Conservation (phyloP, 2,113 vertebrate species). For the Danionella cerebrum region DNA sequence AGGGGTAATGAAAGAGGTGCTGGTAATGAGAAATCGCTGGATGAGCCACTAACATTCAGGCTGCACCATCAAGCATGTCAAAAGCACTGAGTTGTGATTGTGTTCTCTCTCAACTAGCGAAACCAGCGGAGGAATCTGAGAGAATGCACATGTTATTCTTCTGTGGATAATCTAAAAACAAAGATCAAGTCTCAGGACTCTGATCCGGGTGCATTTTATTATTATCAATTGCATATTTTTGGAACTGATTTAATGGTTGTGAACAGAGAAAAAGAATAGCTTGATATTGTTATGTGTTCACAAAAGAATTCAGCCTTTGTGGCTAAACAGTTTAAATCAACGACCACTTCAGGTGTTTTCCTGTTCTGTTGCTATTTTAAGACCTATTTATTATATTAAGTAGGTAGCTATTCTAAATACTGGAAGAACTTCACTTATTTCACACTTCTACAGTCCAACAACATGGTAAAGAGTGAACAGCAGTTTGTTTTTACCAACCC, state of each 20-base stretch:
- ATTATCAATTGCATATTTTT: slow-evolving; percentile 6
- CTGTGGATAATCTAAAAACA: slow-evolving; percentile 1
- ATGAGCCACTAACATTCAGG: slow-evolving; percentile 25
- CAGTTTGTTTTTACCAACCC: too few relatives aligned
- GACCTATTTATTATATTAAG: too few relatives aligned
- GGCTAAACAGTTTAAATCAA: too few relatives aligned
- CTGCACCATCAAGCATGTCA: background rate
- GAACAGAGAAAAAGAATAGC: too few relatives aligned
- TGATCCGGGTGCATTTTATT: slow-evolving; percentile 14
- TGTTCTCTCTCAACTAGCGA: slow-evolving; percentile 3
- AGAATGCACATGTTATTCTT: background rate
- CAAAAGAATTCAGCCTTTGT: too few relatives aligned
- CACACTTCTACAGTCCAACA: too few relatives aligned
- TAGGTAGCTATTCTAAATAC: too few relatives aligned
- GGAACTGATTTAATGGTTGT: slow-evolving; percentile 6
- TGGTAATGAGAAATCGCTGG: slow-evolving; percentile 17
- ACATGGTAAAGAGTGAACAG: too few relatives aligned
- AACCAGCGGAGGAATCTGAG: background rate
- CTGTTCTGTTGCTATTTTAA: too few relatives aligned
- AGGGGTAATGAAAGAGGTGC: background rate
- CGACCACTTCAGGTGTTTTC: too few relatives aligned
- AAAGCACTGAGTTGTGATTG: slow-evolving; percentile 18
- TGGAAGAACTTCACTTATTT: too few relatives aligned
- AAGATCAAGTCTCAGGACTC: background rate
- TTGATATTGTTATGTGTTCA: too few relatives aligned